Conservation (phyloP, 2,888 invertebrate genomes). For the Troides helena region DNA sequence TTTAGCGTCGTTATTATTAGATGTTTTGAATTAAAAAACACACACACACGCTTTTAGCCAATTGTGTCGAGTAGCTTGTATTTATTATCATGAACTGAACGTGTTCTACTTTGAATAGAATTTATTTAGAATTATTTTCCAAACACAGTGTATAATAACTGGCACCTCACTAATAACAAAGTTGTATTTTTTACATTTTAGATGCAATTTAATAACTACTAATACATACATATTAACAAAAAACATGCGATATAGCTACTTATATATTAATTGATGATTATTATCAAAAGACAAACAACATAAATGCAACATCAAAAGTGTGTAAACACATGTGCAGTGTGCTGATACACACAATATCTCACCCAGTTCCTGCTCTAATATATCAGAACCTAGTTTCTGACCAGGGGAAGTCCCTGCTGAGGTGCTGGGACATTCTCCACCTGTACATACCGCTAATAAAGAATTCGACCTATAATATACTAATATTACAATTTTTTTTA, state of each 20-base stretch:
- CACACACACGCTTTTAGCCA: slow-evolving; percentile 52
- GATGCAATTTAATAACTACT: not conserved
- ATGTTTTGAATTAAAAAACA: slow-evolving; percentile 35
- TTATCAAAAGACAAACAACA: slow-evolving; percentile 30
- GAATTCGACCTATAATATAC: slow-evolving; percentile 18
- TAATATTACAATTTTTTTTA: not conserved
- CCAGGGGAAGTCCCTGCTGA: slow-evolving; percentile 51
- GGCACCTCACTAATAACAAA: slow-evolving; percentile 34
- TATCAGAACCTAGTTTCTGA: slow-evolving; percentile 51
- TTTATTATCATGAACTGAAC: slow-evolving; percentile 44
- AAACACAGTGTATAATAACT: slow-evolving; percentile 36
- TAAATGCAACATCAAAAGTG: slow-evolving; percentile 21
- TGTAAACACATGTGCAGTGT: slow-evolving; percentile 21
- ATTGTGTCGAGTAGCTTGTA: slow-evolving; percentile 49
- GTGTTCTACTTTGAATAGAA: slow-evolving; percentile 42
- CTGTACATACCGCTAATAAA: slow-evolving; percentile 49
- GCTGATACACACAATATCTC: slow-evolving; percentile 43
- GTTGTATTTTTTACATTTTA: slow-evolving; percentile 14
- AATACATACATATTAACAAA: not conserved
- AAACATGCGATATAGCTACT: not conserved
- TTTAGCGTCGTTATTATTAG: slow-evolving; percentile 49
- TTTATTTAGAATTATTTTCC: slow-evolving; percentile 41
- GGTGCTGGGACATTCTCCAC: slow-evolving; percentile 64
- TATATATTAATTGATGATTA: slow-evolving; percentile 15
- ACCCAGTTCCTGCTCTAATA: slow-evolving; percentile 71